These are phyloP conservation scores for Melolontha melolontha DNA, from an alignment of 2,888 invertebrate species.

Conservation along the genomic window DNA sequence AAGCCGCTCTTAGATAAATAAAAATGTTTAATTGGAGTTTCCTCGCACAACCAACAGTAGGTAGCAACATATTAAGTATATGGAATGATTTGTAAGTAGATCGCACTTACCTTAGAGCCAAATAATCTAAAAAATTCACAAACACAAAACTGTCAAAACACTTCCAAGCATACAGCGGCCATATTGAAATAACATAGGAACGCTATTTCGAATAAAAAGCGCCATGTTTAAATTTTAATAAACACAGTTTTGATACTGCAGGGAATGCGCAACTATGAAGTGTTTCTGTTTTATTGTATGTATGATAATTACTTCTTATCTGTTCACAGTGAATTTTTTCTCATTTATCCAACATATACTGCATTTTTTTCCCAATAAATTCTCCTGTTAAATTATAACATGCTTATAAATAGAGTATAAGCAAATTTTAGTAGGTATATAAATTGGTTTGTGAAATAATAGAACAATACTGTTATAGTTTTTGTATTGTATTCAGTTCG, in stretches of 20 bases:
- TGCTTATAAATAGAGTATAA: no score
- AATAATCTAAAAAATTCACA: slow-evolving; percentile 41
- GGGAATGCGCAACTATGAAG: slow-evolving; percentile 20
- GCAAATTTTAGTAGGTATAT: no score
- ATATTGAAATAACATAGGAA: slow-evolving; percentile 48
- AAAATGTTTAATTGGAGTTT: slow-evolving; percentile 24
- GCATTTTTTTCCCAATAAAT: no score
- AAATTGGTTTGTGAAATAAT: no score
- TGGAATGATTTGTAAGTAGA: background rate
- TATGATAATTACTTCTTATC: background rate
- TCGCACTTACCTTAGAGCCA: slow-evolving; percentile 39
- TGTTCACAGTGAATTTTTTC: background rate
- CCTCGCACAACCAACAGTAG: background rate
- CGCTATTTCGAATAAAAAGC: slow-evolving; percentile 38
- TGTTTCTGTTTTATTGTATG: no score
- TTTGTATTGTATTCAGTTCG: no score
- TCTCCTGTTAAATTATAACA: no score
- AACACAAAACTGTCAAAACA: slow-evolving; percentile 50
- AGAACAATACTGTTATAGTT: no score
- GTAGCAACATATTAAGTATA: background rate
- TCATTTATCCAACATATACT: no score
- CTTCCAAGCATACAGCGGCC: slow-evolving; percentile 49
- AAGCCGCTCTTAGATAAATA: slow-evolving; percentile 44
- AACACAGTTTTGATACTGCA: slow-evolving; percentile 43
- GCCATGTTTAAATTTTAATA: slow-evolving; percentile 33